These are phyloP conservation scores for Natator depressus DNA, from an alignment of 2,113 vertebrate species.

Conservation along the genomic window DNA sequence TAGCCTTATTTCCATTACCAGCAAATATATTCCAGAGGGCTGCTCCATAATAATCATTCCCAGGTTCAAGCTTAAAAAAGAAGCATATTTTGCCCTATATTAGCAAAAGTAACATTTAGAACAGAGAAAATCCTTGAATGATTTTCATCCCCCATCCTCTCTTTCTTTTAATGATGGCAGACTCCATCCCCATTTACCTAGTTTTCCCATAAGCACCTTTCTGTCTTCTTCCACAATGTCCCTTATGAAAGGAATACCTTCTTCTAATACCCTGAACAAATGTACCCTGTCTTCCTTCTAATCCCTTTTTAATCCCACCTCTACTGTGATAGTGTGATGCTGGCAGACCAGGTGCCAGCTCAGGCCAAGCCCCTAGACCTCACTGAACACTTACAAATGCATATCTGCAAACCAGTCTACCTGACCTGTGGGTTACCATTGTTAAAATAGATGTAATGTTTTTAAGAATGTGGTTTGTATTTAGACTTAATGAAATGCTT, in stretches of 20 bases:
- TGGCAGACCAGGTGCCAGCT: neutral
- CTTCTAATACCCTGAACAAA: neutral
- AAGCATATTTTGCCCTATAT: neutral
- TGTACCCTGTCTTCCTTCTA: neutral
- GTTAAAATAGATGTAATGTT: neutral
- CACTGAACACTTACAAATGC: neutral
- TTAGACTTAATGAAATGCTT: neutral
- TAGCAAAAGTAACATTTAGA: neutral
- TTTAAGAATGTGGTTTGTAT: neutral
- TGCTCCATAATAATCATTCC: neutral
- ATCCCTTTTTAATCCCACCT: neutral
- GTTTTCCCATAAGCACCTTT: neutral
- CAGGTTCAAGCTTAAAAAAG: neutral
- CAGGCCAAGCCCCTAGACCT: neutral
- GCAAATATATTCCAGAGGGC: conserved; percentile 33
- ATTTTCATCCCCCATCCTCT: neutral
- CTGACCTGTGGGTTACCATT: neutral
- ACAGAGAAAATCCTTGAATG: neutral
- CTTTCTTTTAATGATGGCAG: neutral
- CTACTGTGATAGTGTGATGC: neutral
- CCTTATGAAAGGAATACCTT: neutral
- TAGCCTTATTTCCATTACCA: conserved; percentile 52
- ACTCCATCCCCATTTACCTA: conserved; percentile 1
- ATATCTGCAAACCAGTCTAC: neutral
- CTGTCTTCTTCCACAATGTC: neutral